These are phyloP conservation scores for Acanthornis magna DNA, from an alignment of 2,797 vertebrate genomes.

Conservation along the genomic window DNA sequence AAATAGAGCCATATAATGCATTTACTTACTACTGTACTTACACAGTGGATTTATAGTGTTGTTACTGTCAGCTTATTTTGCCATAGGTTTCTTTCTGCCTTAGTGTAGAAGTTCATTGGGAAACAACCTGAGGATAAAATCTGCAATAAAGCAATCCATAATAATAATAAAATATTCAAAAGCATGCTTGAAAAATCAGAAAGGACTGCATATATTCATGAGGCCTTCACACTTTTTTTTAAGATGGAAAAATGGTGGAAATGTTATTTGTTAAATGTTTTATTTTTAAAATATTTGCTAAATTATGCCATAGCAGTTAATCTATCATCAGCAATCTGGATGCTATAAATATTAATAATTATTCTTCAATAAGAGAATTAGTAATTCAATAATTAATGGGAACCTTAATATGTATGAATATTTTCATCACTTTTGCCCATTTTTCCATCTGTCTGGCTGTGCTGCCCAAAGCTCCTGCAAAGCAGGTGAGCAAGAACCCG, in stretches of 20 bases:
- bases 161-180: slow-evolving; percentile 26
- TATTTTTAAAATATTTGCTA: slow-evolving; percentile 44
- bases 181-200: neutral
- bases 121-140: slow-evolving; percentile 21
- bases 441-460: neutral
- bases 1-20: neutral
- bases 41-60: neutral
- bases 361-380: slow-evolving; percentile 18
- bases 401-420: neutral
- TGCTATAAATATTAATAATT: slow-evolving; percentile 53
- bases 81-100: neutral
- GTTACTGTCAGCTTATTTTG: neutral
- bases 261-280: slow-evolving; percentile 24
- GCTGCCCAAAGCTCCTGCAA: neutral
- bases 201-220: neutral
- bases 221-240: neutral
- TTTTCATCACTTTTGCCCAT: neutral
- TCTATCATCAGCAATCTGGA: slow-evolving; percentile 3
- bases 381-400: slow-evolving; percentile 31
- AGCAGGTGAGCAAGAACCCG: neutral
- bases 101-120: neutral
- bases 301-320: slow-evolving; percentile 1
- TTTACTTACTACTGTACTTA: neutral
- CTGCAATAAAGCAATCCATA: neutral
- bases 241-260: slow-evolving; percentile 8